Evolutionary conservation across 2,888 invertebrate species (phyloP).

Genomic region (Nemapogon koenigi): DNA sequence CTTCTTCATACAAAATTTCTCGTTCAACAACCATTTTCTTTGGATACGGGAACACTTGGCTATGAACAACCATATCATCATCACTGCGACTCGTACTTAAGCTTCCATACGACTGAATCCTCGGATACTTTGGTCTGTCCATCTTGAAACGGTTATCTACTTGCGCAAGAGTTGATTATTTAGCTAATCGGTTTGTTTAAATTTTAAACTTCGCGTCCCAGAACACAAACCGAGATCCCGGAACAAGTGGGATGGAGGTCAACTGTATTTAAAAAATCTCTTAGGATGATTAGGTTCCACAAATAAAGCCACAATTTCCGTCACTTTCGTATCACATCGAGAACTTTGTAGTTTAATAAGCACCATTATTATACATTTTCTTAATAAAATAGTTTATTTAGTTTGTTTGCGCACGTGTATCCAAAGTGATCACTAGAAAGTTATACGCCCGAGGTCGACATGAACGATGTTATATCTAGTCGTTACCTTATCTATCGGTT

Average conservation of each 20-base stretch:
- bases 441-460: too few species aligned
- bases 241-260: constrained; percentile 36
- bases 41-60: constrained; percentile 45
- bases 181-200: constrained; percentile 21
- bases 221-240: constrained; percentile 22
- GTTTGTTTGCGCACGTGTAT: not conserved
- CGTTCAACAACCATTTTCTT: constrained; percentile 49
- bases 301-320: constrained; percentile 42
- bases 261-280: constrained; percentile 59
- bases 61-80: constrained; percentile 55
- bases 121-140: constrained; percentile 35
- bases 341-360: constrained; percentile 40
- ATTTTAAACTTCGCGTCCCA: constrained; percentile 2
- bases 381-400: constrained; percentile 1
- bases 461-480: too few species aligned
- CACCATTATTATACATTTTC: constrained; percentile 61
- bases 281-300: constrained; percentile 54
- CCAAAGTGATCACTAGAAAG: too few species aligned
- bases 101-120: constrained; percentile 53
- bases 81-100: constrained; percentile 46
- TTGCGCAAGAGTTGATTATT: constrained; percentile 9
- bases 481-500: too few species aligned
- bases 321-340: constrained; percentile 40
- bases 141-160: constrained; percentile 18
- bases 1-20: constrained; percentile 51